Evolutionary conservation across 1,140 invertebrate genomes (phyloP).

Genomic region (Potamilus streckersoni): DNA sequence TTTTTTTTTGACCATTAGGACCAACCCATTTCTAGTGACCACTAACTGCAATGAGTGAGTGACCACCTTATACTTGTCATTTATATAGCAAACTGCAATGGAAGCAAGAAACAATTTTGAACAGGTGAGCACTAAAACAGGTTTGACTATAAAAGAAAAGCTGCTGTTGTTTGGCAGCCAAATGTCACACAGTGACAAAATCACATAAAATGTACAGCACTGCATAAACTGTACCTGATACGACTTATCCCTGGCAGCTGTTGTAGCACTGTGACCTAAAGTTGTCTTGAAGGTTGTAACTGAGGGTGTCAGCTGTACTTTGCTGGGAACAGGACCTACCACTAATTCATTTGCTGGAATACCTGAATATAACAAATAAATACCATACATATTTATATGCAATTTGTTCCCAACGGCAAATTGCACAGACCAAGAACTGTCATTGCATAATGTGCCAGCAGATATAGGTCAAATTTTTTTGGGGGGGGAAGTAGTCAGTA

Average conservation of each 20-base stretch:
- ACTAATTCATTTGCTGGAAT: constrained; percentile 54
- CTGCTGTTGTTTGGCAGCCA: too few relatives aligned
- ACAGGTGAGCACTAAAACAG: too few relatives aligned
- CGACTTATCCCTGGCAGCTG: constrained; percentile 54
- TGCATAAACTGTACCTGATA: constrained; percentile 49
- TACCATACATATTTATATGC: background rate
- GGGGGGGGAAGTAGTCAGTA: too few relatives aligned
- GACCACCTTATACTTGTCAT: too few relatives aligned
- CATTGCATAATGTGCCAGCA: background rate
- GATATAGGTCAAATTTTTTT: background rate
- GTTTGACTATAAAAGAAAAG: too few relatives aligned
- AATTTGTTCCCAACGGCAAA: background rate
- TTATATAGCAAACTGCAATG: too few relatives aligned
- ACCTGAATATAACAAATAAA: constrained; percentile 37
- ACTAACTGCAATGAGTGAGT: too few relatives aligned
- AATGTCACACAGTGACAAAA: too few relatives aligned
- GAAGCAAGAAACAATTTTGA: too few relatives aligned
- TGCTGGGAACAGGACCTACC: constrained; percentile 32
- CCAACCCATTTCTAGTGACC: too few relatives aligned
- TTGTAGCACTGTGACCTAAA: constrained; percentile 56
- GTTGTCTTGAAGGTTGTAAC: constrained; percentile 62
- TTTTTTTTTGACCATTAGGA: too few relatives aligned
- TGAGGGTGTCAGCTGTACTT: constrained; percentile 51
- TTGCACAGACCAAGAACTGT: background rate
- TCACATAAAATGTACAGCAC: too few relatives aligned